Evolutionary conservation across 2,888 invertebrate genomes (phyloP).

Genomic region (Synanthedon myopaeformis): DNA sequence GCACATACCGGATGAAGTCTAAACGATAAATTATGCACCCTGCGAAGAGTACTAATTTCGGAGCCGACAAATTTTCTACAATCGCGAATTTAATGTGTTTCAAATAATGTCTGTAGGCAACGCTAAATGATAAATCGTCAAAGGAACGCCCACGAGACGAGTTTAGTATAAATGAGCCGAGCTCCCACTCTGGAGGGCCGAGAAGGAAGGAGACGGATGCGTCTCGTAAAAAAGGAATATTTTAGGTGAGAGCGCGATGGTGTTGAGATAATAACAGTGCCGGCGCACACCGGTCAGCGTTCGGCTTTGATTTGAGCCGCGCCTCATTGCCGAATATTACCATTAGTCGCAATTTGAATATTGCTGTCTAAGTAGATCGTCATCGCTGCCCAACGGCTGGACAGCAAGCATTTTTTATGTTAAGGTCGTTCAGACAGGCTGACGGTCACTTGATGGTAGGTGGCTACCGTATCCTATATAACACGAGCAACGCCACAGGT

Average conservation of each 20-base stretch:
- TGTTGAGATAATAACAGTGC: conserved; percentile 70
- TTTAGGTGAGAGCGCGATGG: conserved; percentile 62
- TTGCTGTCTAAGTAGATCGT: conserved; percentile 33
- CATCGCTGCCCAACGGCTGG: conserved; percentile 14
- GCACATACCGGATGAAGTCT: conserved; percentile 49
- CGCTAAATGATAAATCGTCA: conserved; percentile 69
- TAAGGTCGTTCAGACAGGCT: no score
- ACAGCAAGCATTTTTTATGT: no score
- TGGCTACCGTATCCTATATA: no score
- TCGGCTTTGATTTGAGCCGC: conserved; percentile 54
- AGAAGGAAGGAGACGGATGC: conserved; percentile 47
- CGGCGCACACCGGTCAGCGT: conserved; percentile 32
- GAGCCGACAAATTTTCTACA: conserved; percentile 68
- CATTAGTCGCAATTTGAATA: conserved; percentile 58
- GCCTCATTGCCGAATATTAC: conserved; percentile 55
- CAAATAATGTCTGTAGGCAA: conserved; percentile 70
- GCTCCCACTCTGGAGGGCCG: conserved; percentile 34
- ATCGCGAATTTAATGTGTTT: conserved; percentile 68
- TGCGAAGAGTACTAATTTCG: conserved; percentile 63
- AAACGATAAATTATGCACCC: conserved; percentile 66
- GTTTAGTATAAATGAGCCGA: conserved; percentile 51
- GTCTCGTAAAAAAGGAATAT: conserved; percentile 63
- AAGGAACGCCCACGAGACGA: conserved; percentile 58
- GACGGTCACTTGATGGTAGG: no score
- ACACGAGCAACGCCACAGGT: no score